Conservation (phyloP, 2,113 vertebrate genomes). For the Columbina picui region DNA sequence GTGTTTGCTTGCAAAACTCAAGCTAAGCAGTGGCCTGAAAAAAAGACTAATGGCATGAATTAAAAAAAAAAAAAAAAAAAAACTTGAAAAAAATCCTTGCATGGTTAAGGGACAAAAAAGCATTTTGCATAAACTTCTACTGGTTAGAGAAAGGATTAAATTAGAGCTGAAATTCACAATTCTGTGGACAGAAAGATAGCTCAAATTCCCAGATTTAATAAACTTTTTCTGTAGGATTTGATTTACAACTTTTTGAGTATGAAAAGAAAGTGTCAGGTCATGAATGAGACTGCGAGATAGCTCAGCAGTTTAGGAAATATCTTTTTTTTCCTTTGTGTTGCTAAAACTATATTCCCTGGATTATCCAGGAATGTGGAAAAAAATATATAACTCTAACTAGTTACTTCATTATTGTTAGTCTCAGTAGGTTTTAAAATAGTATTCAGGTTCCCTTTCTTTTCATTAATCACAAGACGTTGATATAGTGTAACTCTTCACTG, state of each 20-base stretch:
- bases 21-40: background rate
- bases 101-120: background rate
- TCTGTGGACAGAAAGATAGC: background rate
- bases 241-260: background rate
- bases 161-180: background rate
- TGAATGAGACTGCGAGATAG: background rate
- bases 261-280: background rate
- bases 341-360: background rate
- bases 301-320: background rate
- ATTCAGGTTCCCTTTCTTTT: background rate
- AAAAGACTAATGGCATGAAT: background rate
- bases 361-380: background rate
- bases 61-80: background rate
- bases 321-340: background rate
- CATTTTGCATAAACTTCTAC: background rate
- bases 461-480: background rate
- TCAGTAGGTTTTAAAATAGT: background rate
- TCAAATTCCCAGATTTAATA: background rate
- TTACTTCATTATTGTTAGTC: background rate
- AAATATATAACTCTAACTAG: background rate
- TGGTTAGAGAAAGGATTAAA: background rate
- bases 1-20: background rate
- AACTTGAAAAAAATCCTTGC: background rate
- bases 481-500: background rate
- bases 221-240: background rate